A percentile compares a stretch with the other conserved stretches of the same genome.
phyloP scores from a whole-genome alignment of 2,113 vertebrate species.

The Conger conger region DNA sequence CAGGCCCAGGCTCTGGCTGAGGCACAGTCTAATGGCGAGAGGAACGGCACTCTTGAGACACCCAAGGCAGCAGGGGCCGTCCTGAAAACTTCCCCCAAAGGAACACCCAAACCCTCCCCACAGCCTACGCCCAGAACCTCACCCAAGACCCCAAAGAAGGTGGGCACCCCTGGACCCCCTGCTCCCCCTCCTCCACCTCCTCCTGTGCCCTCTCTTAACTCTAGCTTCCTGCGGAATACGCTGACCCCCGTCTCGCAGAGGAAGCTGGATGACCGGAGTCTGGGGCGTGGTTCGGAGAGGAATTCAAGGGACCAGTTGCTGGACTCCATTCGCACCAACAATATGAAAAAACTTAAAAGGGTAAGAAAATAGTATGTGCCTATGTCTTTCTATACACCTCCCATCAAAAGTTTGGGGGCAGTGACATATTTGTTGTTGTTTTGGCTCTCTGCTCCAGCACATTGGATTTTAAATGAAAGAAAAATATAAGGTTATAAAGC shows the following conservation, averaged over 20 bases:
- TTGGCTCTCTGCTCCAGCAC: too few species aligned
- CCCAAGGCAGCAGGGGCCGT: constrained; percentile 47
- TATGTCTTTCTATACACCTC: not conserved
- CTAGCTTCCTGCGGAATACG: constrained; percentile 71
- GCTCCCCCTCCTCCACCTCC: constrained; percentile 70
- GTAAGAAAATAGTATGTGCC: constrained; percentile 44
- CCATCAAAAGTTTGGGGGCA: too few species aligned
- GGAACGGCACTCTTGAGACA: constrained; percentile 63
- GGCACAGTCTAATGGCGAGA: constrained; percentile 48
- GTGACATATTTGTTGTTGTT: too few species aligned
- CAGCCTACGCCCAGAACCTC: constrained; percentile 53
- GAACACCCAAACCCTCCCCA: constrained; percentile 58
- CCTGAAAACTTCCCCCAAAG: constrained; percentile 55
- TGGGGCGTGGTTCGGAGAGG: constrained; percentile 65
- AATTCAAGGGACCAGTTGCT: constrained; percentile 81
- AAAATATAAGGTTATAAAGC: too few species aligned
- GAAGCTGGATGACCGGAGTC: constrained; percentile 69
- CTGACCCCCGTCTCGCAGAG: constrained; percentile 75
- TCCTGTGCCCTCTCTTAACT: constrained; percentile 63
- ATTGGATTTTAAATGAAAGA: too few species aligned
- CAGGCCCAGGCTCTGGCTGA: not conserved
- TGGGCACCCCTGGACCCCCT: accelerated
- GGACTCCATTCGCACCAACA: constrained; percentile 80
- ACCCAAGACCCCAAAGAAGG: constrained; percentile 65
- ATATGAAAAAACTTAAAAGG: constrained; percentile 81